These are phyloP conservation scores for Oreochromis spilurus DNA, from an alignment of 2,113 vertebrate genomes.

Conservation along the genomic window DNA sequence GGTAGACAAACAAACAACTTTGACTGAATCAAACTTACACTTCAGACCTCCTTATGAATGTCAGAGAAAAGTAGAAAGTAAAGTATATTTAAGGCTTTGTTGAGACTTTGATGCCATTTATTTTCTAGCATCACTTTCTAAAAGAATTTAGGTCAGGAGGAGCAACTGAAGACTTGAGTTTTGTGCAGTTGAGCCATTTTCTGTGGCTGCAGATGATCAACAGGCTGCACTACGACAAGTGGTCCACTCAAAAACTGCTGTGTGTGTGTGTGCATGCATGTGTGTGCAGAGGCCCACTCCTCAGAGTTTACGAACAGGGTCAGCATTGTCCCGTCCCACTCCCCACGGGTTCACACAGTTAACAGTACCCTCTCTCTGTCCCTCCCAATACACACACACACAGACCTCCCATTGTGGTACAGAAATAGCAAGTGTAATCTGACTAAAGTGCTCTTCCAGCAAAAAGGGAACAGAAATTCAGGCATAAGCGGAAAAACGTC, in stretches of 20 bases:
- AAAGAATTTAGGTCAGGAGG: slow-evolving; percentile 8
- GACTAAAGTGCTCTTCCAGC: slow-evolving; percentile 24
- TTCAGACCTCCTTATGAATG: background rate
- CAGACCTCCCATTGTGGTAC: slow-evolving; percentile 59
- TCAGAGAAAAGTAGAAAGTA: background rate
- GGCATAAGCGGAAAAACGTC: background rate
- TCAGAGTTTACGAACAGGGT: slow-evolving; percentile 58
- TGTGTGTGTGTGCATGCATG: background rate
- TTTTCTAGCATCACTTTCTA: background rate
- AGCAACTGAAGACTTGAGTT: background rate
- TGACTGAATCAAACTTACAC: background rate
- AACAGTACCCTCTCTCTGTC: slow-evolving; percentile 30
- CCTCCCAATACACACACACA: slow-evolving; percentile 24
- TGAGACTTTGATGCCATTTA: background rate
- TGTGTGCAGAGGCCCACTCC: slow-evolving; percentile 25
- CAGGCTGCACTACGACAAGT: slow-evolving; percentile 46
- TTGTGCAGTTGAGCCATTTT: slow-evolving; percentile 13
- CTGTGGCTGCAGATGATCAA: slow-evolving; percentile 57
- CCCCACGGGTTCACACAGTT: slow-evolving; percentile 51
- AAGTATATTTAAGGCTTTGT: background rate
- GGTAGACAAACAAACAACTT: background rate
- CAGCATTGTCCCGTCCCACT: slow-evolving; percentile 63
- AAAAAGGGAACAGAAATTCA: background rate
- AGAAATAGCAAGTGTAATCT: slow-evolving; percentile 49
- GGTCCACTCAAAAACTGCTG: slow-evolving; percentile 15